Conservation (phyloP, 2,888 invertebrate genomes). For the Andrena camellia region DNA sequence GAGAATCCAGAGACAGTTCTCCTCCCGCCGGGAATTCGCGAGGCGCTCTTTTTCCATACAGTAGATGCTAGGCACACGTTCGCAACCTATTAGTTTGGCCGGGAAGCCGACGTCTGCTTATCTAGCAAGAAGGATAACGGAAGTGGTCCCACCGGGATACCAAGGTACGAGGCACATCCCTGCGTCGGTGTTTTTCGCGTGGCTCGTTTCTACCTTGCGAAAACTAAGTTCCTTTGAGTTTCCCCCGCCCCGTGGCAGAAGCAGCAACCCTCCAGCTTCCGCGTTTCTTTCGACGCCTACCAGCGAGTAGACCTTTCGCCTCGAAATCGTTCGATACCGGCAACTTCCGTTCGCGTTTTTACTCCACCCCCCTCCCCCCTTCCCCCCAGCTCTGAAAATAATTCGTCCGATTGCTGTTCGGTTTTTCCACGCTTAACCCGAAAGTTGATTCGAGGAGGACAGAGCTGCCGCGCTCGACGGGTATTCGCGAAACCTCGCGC, state of each 20-base stretch:
- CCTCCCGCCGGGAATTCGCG: slow-evolving; percentile 34
- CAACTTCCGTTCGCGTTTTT: background rate
- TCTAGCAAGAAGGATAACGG: slow-evolving; percentile 71
- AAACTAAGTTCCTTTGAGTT: slow-evolving; percentile 64
- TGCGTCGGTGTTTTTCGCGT: slow-evolving; percentile 61
- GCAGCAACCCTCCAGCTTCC: slow-evolving; percentile 50
- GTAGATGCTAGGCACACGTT: slow-evolving; percentile 55
- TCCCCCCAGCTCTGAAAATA: background rate
- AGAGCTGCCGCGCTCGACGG: background rate
- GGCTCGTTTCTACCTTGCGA: slow-evolving; percentile 43
- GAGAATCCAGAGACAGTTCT: slow-evolving; percentile 14
- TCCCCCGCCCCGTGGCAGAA: slow-evolving; percentile 36
- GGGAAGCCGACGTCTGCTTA: slow-evolving; percentile 72
- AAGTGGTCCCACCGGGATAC: slow-evolving; percentile 70
- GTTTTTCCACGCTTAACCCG: background rate
- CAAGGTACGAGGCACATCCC: slow-evolving; percentile 43
- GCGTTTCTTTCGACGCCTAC: slow-evolving; percentile 32
- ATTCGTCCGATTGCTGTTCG: slow-evolving; percentile 11
- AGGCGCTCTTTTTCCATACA: slow-evolving; percentile 32
- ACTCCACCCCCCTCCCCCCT: too few species aligned
- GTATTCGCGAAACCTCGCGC: background rate
- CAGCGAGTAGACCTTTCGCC: background rate
- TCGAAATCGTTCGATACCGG: background rate
- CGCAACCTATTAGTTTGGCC: slow-evolving; percentile 64
- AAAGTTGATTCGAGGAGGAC: background rate